Conservation (phyloP, 2,888 invertebrate species). For the Drosophila prostipennis region DNA sequence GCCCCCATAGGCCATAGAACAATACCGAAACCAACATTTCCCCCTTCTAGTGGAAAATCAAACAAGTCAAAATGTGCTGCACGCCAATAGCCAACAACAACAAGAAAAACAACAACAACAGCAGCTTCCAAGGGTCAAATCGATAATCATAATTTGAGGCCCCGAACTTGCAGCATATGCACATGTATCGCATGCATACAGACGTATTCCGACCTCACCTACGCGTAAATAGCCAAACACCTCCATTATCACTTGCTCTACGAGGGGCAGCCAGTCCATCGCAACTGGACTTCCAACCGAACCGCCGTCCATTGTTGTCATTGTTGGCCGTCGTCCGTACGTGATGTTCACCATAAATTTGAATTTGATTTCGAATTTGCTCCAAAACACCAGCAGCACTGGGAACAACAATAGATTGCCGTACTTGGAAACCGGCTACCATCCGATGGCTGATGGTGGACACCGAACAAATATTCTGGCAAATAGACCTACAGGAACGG, state of each 20-base stretch:
- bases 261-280: conserved; percentile 40
- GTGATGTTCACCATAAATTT: conserved; percentile 81
- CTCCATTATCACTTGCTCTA: conserved; percentile 72
- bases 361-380: conserved; percentile 78
- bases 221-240: conserved; percentile 67
- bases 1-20: conserved; percentile 44
- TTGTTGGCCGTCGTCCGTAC: conserved; percentile 69
- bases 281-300: conserved; percentile 41
- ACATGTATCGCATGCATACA: background rate
- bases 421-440: conserved; percentile 12
- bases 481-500: conserved; percentile 39
- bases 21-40: conserved; percentile 30
- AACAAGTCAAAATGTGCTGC: conserved; percentile 56
- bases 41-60: conserved; percentile 52
- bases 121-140: conserved; percentile 72
- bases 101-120: conserved; percentile 5
- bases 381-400: conserved; percentile 66
- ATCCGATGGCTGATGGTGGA: conserved; percentile 57
- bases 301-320: conserved; percentile 43
- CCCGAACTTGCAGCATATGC: conserved; percentile 21
- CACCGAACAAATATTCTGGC: conserved; percentile 62
- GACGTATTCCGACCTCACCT: conserved; percentile 51
- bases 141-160: conserved; percentile 75
- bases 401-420: conserved; percentile 35
- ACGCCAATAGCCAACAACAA: conserved; percentile 11